Evolutionary conservation across 2,888 invertebrate species (phyloP).

Genomic region (Dugesia japonica): DNA sequence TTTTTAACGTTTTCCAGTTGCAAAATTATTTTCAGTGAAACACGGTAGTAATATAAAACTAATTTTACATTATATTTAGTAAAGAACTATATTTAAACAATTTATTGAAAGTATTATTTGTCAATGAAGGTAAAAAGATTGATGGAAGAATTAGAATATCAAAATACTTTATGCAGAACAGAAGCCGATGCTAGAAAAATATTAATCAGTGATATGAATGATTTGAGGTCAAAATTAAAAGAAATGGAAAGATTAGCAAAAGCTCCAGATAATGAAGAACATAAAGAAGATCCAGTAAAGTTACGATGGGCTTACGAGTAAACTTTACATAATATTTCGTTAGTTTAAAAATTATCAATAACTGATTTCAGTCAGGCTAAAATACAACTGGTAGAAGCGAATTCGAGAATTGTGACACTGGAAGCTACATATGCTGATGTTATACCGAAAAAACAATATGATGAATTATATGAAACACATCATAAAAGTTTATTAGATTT

Average conservation of each 20-base stretch:
- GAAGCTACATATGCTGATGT: not conserved
- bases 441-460: conserved; percentile 12
- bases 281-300: conserved; percentile 27
- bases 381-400: not conserved
- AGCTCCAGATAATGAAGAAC: conserved; percentile 29
- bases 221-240: conserved; percentile 45
- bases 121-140: conserved; percentile 34
- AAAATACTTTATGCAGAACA: conserved; percentile 37
- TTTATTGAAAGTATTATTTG: too few relatives aligned
- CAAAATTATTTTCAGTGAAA: too few relatives aligned
- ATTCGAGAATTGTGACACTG: not conserved
- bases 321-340: not conserved
- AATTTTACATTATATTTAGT: not conserved
- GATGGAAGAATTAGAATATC: conserved; percentile 32
- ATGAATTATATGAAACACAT: not conserved
- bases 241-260: conserved; percentile 39
- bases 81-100: not conserved
- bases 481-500: not conserved
- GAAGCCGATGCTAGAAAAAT: conserved; percentile 46
- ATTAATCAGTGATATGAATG: conserved; percentile 46
- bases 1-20: too few relatives aligned
- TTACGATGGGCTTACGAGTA: conserved; percentile 30
- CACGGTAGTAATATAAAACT: too few relatives aligned
- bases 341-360: too few relatives aligned
- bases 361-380: not conserved